These are phyloP conservation scores for Eulemur mongoz DNA, from an alignment of 2,797 vertebrate genomes.

Conservation along the genomic window DNA sequence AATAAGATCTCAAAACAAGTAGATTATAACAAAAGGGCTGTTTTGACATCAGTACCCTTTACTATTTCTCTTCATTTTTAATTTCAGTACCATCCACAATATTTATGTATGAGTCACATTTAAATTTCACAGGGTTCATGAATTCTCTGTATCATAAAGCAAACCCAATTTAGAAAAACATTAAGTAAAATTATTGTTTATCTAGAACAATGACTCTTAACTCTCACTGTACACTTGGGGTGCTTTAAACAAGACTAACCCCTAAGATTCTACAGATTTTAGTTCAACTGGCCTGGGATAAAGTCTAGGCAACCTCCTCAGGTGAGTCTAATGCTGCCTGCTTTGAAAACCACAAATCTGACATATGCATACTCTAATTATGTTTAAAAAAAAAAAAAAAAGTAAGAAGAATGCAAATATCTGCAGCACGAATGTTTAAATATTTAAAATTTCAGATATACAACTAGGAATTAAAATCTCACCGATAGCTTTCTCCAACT, in stretches of 20 bases:
- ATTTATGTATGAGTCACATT: conserved; percentile 20
- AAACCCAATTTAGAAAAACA: conserved; percentile 11
- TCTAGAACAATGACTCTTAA: not conserved
- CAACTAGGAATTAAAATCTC: conserved; percentile 65
- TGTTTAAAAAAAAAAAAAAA: not conserved
- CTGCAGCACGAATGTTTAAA: not conserved
- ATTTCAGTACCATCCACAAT: not conserved
- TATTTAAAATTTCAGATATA: conserved; percentile 34
- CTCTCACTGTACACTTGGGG: not conserved
- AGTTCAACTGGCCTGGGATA: not conserved
- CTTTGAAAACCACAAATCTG: not conserved
- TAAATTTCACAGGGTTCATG: not conserved
- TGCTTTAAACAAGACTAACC: not conserved
- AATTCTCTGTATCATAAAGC: not conserved
- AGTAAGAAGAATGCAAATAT: not conserved
- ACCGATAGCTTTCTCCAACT: conserved; percentile 98
- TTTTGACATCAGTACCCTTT: not conserved
- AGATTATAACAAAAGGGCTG: not conserved
- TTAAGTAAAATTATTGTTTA: conserved; percentile 7
- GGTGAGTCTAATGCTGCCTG: not conserved
- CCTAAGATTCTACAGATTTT: conserved; percentile 35
- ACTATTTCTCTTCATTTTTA: not conserved
- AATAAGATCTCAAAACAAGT: not conserved
- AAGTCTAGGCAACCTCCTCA: not conserved
- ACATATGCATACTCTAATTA: not conserved